Base-by-base conservation (phyloP, 2,797 vertebrate genomes). In the Epinephelus awoara region DNA sequence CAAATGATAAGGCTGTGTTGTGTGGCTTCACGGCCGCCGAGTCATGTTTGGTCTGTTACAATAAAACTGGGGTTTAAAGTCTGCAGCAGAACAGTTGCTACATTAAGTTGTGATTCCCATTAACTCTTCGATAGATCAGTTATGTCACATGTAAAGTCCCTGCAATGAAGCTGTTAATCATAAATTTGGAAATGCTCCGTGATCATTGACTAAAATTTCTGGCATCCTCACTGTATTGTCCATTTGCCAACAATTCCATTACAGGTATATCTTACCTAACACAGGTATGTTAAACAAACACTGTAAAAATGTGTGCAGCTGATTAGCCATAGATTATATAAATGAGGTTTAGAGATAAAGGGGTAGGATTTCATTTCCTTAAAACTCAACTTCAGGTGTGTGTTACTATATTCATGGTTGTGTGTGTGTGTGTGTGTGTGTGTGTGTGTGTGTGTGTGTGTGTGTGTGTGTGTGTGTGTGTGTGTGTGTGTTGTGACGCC, bases 201-300 rank as follows among this genome's bases (percentile, higher is more conserved):
- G n/a, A 72, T 65, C 52, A 27, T 13, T 47, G 17, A 52, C 18
- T 65, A 27, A 59, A 58, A 10, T n/a, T 71, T 70, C 65, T 66
- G 54, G 42, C 72, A 57, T 25, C 40, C 29, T 18, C 14, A 17
- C 27, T 54, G n/a, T 34, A n/a, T 51, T 67, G 66, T 59, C 29
- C 18, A 10, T 65, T 74, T 75, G 77, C 77, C 82, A 86, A 71
- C 40, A 83, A 82, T 59, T 21, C 51, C 52, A 76, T 80, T 84
- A 68, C 2, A 72, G 63, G 58, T 81, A 3, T 56, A 34, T 71
- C 44, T 68, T 64, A 29, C 55, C 38, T 34, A 50, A 12, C 70
- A 55, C 55, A 76, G 72, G 84, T 49, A 67, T 57, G 42, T 50
- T 49, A 86, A 80, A 69, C 51, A 80, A 89, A 85, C 67, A 51